Evolutionary conservation across 2,113 vertebrate species (phyloP).

Genomic region (Boleophthalmus pectinirostris): DNA sequence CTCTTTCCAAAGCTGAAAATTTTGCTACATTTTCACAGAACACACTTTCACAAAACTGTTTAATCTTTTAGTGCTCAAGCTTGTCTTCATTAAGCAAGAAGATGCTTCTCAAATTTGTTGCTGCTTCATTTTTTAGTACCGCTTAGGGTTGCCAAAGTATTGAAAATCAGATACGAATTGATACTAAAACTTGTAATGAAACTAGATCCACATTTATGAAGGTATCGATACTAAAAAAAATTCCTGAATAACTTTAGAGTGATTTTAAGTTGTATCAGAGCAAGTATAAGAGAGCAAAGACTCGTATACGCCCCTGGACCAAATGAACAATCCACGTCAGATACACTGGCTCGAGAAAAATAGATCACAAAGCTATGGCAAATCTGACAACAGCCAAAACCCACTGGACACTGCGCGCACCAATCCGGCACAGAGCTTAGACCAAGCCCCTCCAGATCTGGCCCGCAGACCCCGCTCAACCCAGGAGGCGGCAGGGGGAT

Average conservation of each 20-base stretch:
- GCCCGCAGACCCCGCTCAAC: slow-evolving; percentile 43
- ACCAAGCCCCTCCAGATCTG: slow-evolving; percentile 19
- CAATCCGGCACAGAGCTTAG: slow-evolving; percentile 21
- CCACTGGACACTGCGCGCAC: slow-evolving; percentile 35
- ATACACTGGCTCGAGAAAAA: not conserved
- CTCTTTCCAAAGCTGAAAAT: not conserved
- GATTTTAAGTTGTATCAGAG: too few relatives aligned
- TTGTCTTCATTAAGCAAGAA: not conserved
- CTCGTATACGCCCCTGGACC: too few relatives aligned
- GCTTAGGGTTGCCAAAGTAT: too few relatives aligned
- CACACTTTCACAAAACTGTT: not conserved
- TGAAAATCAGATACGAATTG: too few relatives aligned
- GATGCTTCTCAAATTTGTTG: not conserved
- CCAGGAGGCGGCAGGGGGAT: slow-evolving; percentile 38
- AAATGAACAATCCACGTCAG: not conserved
- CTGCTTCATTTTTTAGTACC: not conserved
- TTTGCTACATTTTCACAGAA: not conserved
- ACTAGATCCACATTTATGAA: too few relatives aligned
- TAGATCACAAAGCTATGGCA: not conserved
- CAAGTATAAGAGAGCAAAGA: too few relatives aligned
- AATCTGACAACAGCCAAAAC: slow-evolving; percentile 43
- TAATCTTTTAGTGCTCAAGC: not conserved
- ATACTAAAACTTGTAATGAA: too few relatives aligned
- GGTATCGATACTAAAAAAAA: too few relatives aligned
- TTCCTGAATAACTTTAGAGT: too few relatives aligned